Base-by-base conservation (phyloP, 2,113 vertebrate species). In the Albula goreensis region DNA sequence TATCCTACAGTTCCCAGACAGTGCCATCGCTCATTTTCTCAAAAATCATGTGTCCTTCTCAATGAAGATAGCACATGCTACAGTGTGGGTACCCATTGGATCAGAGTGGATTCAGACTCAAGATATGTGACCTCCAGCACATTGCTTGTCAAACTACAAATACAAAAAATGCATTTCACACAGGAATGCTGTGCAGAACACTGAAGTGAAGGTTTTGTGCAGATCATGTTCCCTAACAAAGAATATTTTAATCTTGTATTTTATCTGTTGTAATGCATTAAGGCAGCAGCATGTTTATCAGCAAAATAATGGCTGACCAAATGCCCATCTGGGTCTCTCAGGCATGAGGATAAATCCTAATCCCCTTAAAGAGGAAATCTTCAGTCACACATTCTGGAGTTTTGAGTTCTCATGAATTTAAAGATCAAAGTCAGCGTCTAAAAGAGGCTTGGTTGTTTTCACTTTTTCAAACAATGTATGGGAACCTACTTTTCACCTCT, bases 381-480 rank as follows among this genome's bases (percentile, higher is more conserved):
- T 31, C 70, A 74, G 31, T 74, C 70, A 74, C 70, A 25, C 70
- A 74, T 31, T 31, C 22, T 7, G 19, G 22, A n/a, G 3, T 70
- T 8, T 74, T n/a, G 70, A 74, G 70, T 74, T 10, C 70, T 22
- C 10, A 31, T 31, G n/a, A 74, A 31, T 74, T 31, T 74, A 74
- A 74, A 74, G 4, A 11, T 74, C 8, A 31, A 25, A 31, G 70
- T 74, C 70, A 74, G 25, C 6, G 70, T 25, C 70, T 31, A 31
- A 74, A 74, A 74, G 70, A 74, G 4, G n/a, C 8, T 74, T n/a
- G 22, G 17, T 70, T 22, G 4, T 5, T 84, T 90, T 85, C 56
- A 60, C 83, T 82, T 48, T 83, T 50, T 88, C 87, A 89, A 86
- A 90, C 80, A 89, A 89, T 89, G 88, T 31, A 79, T 79, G 52